Base-by-base conservation (phyloP, 2,888 invertebrate species). In the Mantis religiosa region DNA sequence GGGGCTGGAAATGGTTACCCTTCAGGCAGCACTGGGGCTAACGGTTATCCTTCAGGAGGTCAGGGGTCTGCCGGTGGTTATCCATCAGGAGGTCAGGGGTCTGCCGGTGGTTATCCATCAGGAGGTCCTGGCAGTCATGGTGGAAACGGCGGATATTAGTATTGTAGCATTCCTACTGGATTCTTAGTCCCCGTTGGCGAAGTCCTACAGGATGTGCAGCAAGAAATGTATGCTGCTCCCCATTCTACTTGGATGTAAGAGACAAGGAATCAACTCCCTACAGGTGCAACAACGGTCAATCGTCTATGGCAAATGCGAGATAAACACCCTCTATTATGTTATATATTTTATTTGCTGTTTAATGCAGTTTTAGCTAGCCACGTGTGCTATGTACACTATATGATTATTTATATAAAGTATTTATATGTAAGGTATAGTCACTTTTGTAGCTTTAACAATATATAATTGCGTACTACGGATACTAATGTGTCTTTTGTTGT, bases 91-190 rank as follows among this genome's bases (percentile, higher is more conserved):
- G 41, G 89, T 9, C 41, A 84, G 4, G 71, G 85, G 20, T 20
- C 54, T 3, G 30, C 28, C 30, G 89, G 88, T 3, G 90, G 90
- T 27, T 89, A 90, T 41, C 85, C 90, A 47, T 89, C 90, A 15
- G 89, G 89, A 82, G 89, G 89, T 54, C 27, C 84, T 28, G 83
- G 86, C 14, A 88, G 85, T 89, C 28, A 54, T 27, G 84, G 85
- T 15, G 85, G 85, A 25, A 54, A 84, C 9, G 88, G 84, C 1
- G 88, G 84, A 34, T 81, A 84, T 84, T 71, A 71, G 20, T 20
- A 71, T 71, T 71, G 8, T 71, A 71, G 6, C 0, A 54, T 20
- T 20, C 25, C 54, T 3, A 15, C 54, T 71, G 20, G 25, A 71
- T 71, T 20, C 54, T 71, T 15, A 20, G 3, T 20, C 54, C 15